These are phyloP conservation scores for Lucinisca nassula DNA, from an alignment of 2,888 invertebrate genomes.

Conservation along the genomic window DNA sequence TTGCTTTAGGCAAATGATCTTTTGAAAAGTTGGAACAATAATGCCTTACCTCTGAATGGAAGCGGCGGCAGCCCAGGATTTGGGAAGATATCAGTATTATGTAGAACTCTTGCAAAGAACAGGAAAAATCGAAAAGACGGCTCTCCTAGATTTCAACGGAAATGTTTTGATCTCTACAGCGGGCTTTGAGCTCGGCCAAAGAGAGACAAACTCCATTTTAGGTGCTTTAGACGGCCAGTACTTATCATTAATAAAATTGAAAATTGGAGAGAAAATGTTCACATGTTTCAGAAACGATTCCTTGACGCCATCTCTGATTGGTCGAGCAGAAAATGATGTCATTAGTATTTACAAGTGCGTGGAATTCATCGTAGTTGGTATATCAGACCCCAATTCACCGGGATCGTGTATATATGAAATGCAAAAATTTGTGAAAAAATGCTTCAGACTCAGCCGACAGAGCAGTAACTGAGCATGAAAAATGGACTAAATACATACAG, in stretches of 20 bases:
- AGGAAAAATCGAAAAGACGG: slow-evolving; percentile 67
- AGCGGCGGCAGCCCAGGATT: neutral
- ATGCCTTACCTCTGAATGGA: neutral
- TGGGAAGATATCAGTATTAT: neutral
- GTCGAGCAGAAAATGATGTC: slow-evolving; percentile 72
- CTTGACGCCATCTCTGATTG: slow-evolving; percentile 68
- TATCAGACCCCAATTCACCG: slow-evolving; percentile 72
- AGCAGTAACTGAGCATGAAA: neutral
- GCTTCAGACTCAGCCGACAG: slow-evolving; percentile 6
- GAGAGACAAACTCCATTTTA: slow-evolving; percentile 41
- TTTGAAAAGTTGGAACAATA: too few relatives aligned
- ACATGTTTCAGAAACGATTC: slow-evolving; percentile 72
- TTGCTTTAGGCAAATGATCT: too few relatives aligned
- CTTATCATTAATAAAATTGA: slow-evolving; percentile 63
- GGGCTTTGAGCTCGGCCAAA: slow-evolving; percentile 44
- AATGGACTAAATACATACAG: too few relatives aligned
- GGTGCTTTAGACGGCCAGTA: slow-evolving; percentile 54
- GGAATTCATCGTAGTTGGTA: slow-evolving; percentile 70
- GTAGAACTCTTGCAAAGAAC: neutral
- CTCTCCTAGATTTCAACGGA: slow-evolving; percentile 61
- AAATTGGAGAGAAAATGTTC: slow-evolving; percentile 63
- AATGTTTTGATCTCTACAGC: slow-evolving; percentile 47
- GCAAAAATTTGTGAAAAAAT: slow-evolving; percentile 68
- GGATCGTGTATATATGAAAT: slow-evolving; percentile 80
- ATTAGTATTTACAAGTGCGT: slow-evolving; percentile 69